Evolutionary conservation across 64 coral and sea anemone species (phyloP).

Genomic region (Montipora sp.): DNA sequence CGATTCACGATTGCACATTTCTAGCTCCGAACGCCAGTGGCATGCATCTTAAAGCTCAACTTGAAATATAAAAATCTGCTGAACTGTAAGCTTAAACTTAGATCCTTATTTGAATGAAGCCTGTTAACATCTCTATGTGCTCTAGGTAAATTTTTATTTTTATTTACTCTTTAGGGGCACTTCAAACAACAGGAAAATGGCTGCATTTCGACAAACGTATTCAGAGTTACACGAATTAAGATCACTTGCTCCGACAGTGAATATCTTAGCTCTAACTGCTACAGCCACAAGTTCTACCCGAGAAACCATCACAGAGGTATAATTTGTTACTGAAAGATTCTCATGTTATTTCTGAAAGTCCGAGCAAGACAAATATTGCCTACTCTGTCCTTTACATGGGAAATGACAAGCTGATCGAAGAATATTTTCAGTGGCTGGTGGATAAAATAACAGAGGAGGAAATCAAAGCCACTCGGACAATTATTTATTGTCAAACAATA

Average conservation of each 20-base stretch:
- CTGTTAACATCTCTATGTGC: too few species aligned
- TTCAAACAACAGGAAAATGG: slow-evolving; percentile 7
- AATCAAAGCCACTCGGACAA: slow-evolving; percentile 42
- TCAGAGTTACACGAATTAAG: slow-evolving; percentile 58
- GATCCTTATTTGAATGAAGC: too few species aligned
- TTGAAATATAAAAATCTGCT: too few species aligned
- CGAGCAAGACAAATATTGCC: slow-evolving; percentile 12
- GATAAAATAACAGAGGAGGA: slow-evolving; percentile 35
- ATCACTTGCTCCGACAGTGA: slow-evolving; percentile 30
- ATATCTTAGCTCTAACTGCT: slow-evolving; percentile 32
- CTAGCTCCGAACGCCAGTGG: too few species aligned
- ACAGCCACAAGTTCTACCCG: neutral
- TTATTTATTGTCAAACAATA: slow-evolving; percentile 35
- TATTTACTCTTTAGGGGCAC: neutral
- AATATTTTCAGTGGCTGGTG: neutral
- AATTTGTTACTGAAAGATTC: slow-evolving; percentile 35
- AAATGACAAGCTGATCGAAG: neutral
- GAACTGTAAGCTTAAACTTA: too few species aligned
- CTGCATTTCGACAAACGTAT: slow-evolving; percentile 55
- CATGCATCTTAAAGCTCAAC: too few species aligned
- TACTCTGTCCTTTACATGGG: neutral
- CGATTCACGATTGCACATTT: too few species aligned
- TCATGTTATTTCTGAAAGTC: slow-evolving; percentile 50
- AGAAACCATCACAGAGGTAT: slow-evolving; percentile 12
- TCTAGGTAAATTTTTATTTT: too few species aligned